A percentile compares a stretch with the other conserved stretches of the same genome.
Evolutionary conservation across 2,797 vertebrate species (phyloP).

Genomic region (Tenualosa ilisha): DNA sequence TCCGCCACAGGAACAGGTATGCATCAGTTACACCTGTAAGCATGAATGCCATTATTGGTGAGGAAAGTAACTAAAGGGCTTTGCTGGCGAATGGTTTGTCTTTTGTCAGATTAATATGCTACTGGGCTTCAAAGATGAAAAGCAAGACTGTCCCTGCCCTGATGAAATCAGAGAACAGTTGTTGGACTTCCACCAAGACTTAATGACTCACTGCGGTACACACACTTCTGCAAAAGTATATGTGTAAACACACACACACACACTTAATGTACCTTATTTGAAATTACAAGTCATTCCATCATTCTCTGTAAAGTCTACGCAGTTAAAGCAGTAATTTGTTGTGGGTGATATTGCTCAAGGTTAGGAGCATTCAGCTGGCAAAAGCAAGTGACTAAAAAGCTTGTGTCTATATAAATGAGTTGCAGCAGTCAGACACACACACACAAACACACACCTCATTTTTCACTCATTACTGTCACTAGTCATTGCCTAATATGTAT

Average conservation of each 20-base stretch:
- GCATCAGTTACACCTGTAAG: background rate
- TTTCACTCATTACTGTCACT: no score
- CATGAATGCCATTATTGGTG: background rate
- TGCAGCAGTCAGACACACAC: background rate
- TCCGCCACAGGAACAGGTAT: slow-evolving; percentile 94
- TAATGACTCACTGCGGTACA: slow-evolving; percentile 94
- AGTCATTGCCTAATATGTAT: no score
- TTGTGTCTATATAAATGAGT: background rate
- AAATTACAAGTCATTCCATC: background rate
- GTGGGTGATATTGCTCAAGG: background rate
- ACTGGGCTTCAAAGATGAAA: slow-evolving; percentile 93
- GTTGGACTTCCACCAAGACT: slow-evolving; percentile 91
- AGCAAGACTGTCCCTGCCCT: slow-evolving; percentile 91
- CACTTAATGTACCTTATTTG: background rate
- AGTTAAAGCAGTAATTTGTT: background rate
- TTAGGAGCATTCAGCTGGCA: background rate
- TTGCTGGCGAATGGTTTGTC: background rate
- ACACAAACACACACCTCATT: background rate
- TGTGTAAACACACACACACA: background rate
- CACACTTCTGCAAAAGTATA: background rate
- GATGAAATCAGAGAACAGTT: slow-evolving; percentile 89
- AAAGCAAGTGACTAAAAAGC: background rate
- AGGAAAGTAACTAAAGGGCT: background rate
- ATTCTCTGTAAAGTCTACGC: background rate
- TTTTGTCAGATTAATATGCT: slow-evolving; percentile 90